Evolutionary conservation across 2,797 vertebrate genomes (phyloP), one percentile per base, ranked within the genome.

Genomic region (Etheostoma perlongum): DNA sequence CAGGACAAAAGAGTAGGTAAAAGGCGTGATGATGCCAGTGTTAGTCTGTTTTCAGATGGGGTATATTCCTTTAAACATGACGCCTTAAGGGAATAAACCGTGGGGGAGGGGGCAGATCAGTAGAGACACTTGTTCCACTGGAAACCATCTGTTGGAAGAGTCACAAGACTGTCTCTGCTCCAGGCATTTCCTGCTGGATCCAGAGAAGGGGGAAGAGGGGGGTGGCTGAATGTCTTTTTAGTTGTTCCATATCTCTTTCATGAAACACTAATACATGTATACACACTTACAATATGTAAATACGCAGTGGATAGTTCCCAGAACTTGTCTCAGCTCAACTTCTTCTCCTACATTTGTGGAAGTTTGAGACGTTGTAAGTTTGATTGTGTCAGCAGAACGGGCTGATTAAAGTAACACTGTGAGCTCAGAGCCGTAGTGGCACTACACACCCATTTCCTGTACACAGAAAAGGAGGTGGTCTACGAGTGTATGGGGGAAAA

Each of bases 161-260:
- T 96, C 94, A 96, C 89, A 94, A 92, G 90, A 88, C 93, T 92
- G 86, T 95, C 94, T 92, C 91, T 88, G 90, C 91, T 93, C 85
- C 90, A 95, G 93, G 93, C 91, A 93, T 95, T 96, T 95, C 93
- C 95, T 96, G 93, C 89, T 91, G 89, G 89, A 91, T 93, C 85
- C 78, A 82, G 62, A 78, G 80, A 79, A 78, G 23, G 73, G 71
- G 69, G 62, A 48, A 67, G 60, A 21, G 25, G n/a, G 70, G 23
- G 59, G 79, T 48, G 84, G 60, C 74, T 88, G 79, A 63, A 76
- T 81, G 71, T 83, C 85, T 85, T 79, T 89, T 77, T 74, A 83
- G 67, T 89, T 88, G 76, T 92, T 92, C 85, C 84, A 83, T 84
- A 84, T 77, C 70, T 76, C 65, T 76, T 81, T 76, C 76, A 82